Percentiles rank a stretch among this genome's conserved stretches.
These are phyloP conservation scores for Lithophane ornitopus DNA, from an alignment of 2,888 invertebrate species.

Conservation along the genomic window DNA sequence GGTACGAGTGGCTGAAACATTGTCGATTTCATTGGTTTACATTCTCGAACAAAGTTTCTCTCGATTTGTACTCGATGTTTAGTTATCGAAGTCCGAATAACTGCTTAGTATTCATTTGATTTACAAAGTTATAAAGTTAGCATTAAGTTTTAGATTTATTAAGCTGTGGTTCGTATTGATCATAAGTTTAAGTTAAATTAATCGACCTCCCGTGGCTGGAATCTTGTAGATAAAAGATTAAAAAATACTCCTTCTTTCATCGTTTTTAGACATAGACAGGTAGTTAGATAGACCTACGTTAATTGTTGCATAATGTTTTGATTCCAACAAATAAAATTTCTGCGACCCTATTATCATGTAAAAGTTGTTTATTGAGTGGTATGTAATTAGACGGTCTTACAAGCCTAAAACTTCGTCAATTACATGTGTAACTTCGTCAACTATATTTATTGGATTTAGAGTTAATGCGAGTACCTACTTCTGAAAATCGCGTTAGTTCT, in stretches of 20 bases:
- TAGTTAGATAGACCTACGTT: not conserved
- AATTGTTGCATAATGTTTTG: too few relatives aligned
- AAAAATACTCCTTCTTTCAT: not conserved
- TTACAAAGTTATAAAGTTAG: conserved; percentile 52
- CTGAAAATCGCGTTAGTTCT: not conserved
- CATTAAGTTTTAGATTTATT: conserved; percentile 55
- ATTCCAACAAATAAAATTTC: not conserved
- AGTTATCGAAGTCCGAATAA: conserved; percentile 41
- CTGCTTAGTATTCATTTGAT: conserved; percentile 55
- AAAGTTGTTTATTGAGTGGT: conserved; percentile 28
- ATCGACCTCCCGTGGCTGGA: not conserved
- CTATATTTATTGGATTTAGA: conserved; percentile 17
- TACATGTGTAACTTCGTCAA: conserved; percentile 9
- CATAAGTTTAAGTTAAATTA: conserved; percentile 30
- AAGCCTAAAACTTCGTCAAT: conserved; percentile 25
- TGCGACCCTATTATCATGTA: not conserved
- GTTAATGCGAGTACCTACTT: not conserved
- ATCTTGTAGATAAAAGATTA: not conserved
- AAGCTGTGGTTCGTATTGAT: conserved; percentile 25
- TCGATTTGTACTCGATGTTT: conserved; percentile 40
- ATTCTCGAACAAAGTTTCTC: conserved; percentile 53
- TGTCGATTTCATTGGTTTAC: conserved; percentile 62
- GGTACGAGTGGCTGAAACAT: conserved; percentile 63
- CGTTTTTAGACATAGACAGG: not conserved
- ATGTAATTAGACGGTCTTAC: conserved; percentile 10